Base-by-base conservation (phyloP, 2,113 vertebrate genomes). In the Thinocorus orbignyianus region DNA sequence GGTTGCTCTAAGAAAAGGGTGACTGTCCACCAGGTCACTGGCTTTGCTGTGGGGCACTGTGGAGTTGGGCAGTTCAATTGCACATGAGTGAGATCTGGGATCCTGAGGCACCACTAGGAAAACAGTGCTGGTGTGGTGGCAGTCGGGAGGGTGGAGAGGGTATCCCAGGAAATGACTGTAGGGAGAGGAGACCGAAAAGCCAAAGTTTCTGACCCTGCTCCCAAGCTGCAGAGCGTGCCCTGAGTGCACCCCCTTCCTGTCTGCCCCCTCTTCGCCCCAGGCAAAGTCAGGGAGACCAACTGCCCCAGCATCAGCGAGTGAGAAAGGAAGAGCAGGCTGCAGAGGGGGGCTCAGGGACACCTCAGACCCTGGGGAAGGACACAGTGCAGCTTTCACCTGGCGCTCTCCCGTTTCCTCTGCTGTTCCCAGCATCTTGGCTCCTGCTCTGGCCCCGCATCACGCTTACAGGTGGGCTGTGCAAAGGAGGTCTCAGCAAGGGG, bases 21-120 rank as follows among this genome's bases (percentile, higher is more conserved):
- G n/a, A 10, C 22, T 37, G 3, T 48, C 20, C 41, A 2, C 30
- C 23, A 14, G 9, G 13, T 65, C 1, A 2, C 31, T 0, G 0
- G 28, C 26, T 24, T 65, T 69, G 37, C n/a, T n/a, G n/a, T n/a
- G n/a, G n/a, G n/a, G n/a, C n/a, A n/a, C n/a, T n/a, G n/a, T n/a
- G n/a, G n/a, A n/a, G n/a, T n/a, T n/a, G n/a, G n/a, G n/a, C n/a
- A n/a, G n/a, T n/a, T n/a, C n/a, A n/a, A n/a, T n/a, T n/a, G n/a
- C n/a, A n/a, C n/a, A n/a, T n/a, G n/a, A n/a, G n/a, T n/a, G n/a
- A n/a, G n/a, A n/a, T n/a, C n/a, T n/a, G n/a, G n/a, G n/a, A n/a
- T n/a, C n/a, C n/a, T n/a, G n/a, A n/a, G n/a, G n/a, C n/a, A n/a
- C n/a, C n/a, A n/a, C n/a, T n/a, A n/a, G n/a, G n/a, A n/a, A n/a